Evolutionary conservation across 1,140 invertebrate genomes (phyloP), one percentile per base, ranked within the genome.

Genomic region (Calycopis cecrops): DNA sequence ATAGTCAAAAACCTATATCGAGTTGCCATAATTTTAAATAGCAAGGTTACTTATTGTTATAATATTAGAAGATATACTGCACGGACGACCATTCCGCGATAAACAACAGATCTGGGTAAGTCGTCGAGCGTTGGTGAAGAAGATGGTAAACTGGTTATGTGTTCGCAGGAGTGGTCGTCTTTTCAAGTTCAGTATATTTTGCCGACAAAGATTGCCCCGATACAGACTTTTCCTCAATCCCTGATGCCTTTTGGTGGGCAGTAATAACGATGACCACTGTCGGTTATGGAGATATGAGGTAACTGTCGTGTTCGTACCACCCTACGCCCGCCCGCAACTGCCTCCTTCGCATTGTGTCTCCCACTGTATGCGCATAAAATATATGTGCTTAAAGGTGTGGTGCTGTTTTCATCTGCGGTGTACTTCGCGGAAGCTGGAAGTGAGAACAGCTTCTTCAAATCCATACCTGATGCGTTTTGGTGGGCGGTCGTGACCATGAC

Each of bases 401-500:
- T 99, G 88, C 96, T 99, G 89, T 99, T 99, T 92, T 99, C 98
- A 87, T 97, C 96, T 79, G 94, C 98, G 79, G 97, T 99, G 80
- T 99, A 98, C 93, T 99, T 99, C 92, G 98, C 98, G 71, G 98
- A 99, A 91, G 93, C 97, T 81, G 95, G 98, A 88, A 96, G 94
- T 88, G 94, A 95, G 90, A 98, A 99, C 91, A 98, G 97, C 77
- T 95, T 97, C 93, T 99, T 99, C 93, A 98, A 98, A 92, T 98
- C 96, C 89, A 99, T 99, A 91, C 96, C 95, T 83, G 94, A 95
- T 90, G 96, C 97, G 87, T 99, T 99, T 92, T 99, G 98, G 98
- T 99, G 97, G 97, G 96, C 95, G 85, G 97, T 99, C 87, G 98
- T 99, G 88, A 99, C 98, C 88, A 99, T 99, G 98, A 96, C 97